phyloP scores from a whole-genome alignment of 2,797 vertebrate species.

The Jordanella pulchra region DNA sequence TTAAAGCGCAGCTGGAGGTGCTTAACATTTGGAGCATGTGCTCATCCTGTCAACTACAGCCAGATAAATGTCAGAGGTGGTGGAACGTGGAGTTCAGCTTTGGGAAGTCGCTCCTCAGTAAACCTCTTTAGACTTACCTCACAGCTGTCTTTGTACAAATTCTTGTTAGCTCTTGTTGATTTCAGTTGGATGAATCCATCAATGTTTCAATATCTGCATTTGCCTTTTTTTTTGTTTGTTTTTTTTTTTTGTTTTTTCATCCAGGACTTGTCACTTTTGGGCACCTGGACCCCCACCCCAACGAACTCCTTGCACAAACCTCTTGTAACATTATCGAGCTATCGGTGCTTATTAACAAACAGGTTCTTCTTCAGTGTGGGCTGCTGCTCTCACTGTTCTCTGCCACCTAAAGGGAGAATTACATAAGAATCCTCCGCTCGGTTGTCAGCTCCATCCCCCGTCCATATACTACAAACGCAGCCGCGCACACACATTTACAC shows the following conservation, averaged over 20 bases:
- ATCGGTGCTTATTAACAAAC: slow-evolving; percentile 75
- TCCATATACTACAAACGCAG: slow-evolving; percentile 70
- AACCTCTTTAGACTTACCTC: slow-evolving; percentile 40
- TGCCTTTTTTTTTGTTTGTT: neutral
- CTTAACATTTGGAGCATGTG: slow-evolving; percentile 71
- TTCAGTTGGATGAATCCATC: neutral
- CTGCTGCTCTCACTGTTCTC: slow-evolving; percentile 79
- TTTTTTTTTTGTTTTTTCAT: too few species aligned
- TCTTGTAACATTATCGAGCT: slow-evolving; percentile 66
- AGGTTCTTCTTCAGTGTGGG: slow-evolving; percentile 80
- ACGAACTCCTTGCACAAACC: slow-evolving; percentile 37
- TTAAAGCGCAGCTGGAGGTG: slow-evolving; percentile 77
- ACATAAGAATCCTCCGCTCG: slow-evolving; percentile 84
- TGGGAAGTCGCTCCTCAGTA: slow-evolving; percentile 54
- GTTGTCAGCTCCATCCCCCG: slow-evolving; percentile 78
- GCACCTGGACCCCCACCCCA: slow-evolving; percentile 23
- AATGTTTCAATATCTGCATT: slow-evolving; percentile 3
- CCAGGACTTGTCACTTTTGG: slow-evolving; percentile 13
- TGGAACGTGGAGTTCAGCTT: slow-evolving; percentile 70
- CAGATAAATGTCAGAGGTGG: slow-evolving; percentile 74
- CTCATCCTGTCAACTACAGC: slow-evolving; percentile 69
- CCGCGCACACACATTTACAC: slow-evolving; percentile 27
- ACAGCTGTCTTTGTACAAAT: slow-evolving; percentile 22
- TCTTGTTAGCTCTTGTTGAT: slow-evolving; percentile 14
- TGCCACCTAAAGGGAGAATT: slow-evolving; percentile 81